These are phyloP conservation scores for Oenanthe oenanthe DNA, from an alignment of 2,113 vertebrate genomes.

Conservation along the genomic window DNA sequence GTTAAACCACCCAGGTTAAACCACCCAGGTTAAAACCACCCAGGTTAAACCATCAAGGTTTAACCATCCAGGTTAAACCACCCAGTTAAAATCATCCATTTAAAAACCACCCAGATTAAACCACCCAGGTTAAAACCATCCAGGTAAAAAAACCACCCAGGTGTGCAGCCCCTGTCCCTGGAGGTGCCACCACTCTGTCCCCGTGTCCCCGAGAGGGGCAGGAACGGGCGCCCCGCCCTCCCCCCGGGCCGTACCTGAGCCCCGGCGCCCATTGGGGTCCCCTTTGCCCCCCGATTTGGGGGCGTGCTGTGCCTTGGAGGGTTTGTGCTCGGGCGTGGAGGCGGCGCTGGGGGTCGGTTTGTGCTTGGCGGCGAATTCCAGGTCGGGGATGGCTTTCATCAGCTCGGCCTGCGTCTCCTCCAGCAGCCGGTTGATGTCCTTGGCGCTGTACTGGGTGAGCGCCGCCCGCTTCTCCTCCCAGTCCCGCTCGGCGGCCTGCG, in stretches of 20 bases:
- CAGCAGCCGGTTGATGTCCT: slow-evolving; percentile 96
- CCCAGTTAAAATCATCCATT: no score
- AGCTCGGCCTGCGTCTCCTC: slow-evolving; percentile 97
- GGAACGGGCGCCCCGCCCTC: neutral
- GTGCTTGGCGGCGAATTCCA: slow-evolving; percentile 95
- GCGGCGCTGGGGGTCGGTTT: slow-evolving; percentile 74
- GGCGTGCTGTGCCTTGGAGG: slow-evolving; percentile 82
- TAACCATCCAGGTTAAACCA: no score
- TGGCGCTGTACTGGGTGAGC: slow-evolving; percentile 93
- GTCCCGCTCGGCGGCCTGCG: slow-evolving; percentile 92
- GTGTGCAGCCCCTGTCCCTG: no score
- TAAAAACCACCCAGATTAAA: no score
- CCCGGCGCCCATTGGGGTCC: slow-evolving; percentile 85
- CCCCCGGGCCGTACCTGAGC: slow-evolving; percentile 80
- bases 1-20: no score
- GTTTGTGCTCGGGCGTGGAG: slow-evolving; percentile 86
- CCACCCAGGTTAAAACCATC: no score
- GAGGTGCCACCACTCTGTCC: no score
- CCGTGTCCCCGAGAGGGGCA: no score
- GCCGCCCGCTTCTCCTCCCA: slow-evolving; percentile 98
- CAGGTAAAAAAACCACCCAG: no score
- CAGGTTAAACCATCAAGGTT: no score
- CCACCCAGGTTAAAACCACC: no score
- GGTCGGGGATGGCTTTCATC: slow-evolving; percentile 98
- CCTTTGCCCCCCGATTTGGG: slow-evolving; percentile 85